These are phyloP conservation scores for Dreissena rostriformis DNA, from an alignment of 1,140 invertebrate species.

Conservation along the genomic window DNA sequence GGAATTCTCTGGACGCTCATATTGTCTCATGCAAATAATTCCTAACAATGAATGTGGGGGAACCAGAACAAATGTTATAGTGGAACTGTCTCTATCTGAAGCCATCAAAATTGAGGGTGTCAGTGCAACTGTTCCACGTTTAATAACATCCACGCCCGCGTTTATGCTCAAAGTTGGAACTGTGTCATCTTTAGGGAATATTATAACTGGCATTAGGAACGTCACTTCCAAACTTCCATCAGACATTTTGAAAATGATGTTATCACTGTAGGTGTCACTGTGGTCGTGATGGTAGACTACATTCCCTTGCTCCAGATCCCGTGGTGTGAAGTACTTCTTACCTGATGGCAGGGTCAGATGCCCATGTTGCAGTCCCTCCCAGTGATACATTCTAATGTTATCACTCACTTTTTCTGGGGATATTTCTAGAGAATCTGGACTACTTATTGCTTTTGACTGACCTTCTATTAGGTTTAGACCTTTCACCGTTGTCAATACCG, in stretches of 20 bases:
- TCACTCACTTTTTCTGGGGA: conserved; percentile 81
- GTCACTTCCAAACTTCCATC: conserved; percentile 80
- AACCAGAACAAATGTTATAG: conserved; percentile 75
- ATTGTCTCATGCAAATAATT: conserved; percentile 76
- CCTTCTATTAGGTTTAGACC: conserved; percentile 81
- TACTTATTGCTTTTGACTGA: conserved; percentile 75
- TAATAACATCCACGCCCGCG: conserved; percentile 78
- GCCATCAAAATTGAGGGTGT: conserved; percentile 79
- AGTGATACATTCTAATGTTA: conserved; percentile 78
- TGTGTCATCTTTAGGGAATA: conserved; percentile 81
- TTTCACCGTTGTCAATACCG: conserved; percentile 78
- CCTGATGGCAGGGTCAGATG: conserved; percentile 70
- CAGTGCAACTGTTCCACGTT: conserved; percentile 76
- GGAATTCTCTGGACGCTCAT: conserved; percentile 73
- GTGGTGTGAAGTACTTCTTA: conserved; percentile 79
- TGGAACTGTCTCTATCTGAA: conserved; percentile 80
- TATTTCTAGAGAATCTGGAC: conserved; percentile 78
- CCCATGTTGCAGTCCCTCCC: conserved; percentile 79
- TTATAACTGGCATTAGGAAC: conserved; percentile 81
- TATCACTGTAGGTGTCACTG: conserved; percentile 80
- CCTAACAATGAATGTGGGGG: conserved; percentile 75
- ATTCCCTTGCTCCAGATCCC: conserved; percentile 76
- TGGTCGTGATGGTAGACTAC: conserved; percentile 82
- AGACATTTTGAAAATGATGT: conserved; percentile 81
- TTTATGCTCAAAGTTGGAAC: conserved; percentile 80